phyloP scores from a whole-genome alignment of 2,113 vertebrate genomes.

The Microcebus griseorufus region DNA sequence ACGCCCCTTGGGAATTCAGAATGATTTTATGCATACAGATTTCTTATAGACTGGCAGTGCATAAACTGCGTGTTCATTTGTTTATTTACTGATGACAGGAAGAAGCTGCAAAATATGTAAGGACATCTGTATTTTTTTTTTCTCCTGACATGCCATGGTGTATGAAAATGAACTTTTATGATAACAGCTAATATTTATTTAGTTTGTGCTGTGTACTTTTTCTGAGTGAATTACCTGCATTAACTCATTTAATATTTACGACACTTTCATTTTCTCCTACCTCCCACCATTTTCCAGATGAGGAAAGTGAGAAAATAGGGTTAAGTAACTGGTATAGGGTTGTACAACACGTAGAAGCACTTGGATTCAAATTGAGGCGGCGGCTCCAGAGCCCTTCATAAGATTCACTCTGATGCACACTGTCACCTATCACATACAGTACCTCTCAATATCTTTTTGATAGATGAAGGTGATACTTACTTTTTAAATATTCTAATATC shows the following conservation, averaged over 20 bases:
- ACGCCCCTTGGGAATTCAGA: background rate
- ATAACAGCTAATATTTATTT: background rate
- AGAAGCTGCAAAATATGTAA: background rate
- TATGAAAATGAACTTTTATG: background rate
- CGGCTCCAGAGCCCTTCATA: background rate
- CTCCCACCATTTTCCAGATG: background rate
- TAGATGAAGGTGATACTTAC: background rate
- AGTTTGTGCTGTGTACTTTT: background rate
- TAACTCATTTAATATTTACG: background rate
- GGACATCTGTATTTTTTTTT: background rate
- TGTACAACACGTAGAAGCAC: no score
- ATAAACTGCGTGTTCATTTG: background rate
- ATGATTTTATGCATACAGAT: background rate
- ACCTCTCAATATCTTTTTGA: background rate
- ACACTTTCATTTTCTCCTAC: no score
- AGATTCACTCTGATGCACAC: background rate
- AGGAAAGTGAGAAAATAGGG: background rate
- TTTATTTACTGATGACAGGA: background rate
- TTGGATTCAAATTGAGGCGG: background rate
- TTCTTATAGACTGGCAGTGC: background rate
- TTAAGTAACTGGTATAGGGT: background rate
- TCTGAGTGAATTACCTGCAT: background rate
- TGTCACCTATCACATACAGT: background rate
- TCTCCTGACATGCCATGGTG: background rate
- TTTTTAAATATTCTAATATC: background rate